Percentiles rank a stretch among this genome's conserved stretches.
Evolutionary conservation across 2,888 invertebrate genomes (phyloP).

Genomic region (Cotesia congregata): DNA sequence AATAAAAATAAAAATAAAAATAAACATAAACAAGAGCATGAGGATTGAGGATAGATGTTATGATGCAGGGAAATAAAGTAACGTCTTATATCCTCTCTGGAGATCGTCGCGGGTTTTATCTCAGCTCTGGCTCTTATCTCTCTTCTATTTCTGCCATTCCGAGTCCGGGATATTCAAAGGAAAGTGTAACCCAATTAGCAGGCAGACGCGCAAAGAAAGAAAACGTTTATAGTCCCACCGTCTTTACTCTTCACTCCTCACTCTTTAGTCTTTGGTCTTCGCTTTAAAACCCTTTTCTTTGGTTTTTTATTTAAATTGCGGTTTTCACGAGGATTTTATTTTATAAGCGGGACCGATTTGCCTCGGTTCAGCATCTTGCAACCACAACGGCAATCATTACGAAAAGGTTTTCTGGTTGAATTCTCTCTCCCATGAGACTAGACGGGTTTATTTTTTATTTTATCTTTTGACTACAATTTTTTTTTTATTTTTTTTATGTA

Average conservation of each 20-base stretch:
- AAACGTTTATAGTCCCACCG: conserved; percentile 38
- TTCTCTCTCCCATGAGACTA: conserved; percentile 24
- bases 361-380: conserved; percentile 32
- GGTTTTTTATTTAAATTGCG: not conserved
- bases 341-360: conserved; percentile 42
- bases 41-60: not conserved
- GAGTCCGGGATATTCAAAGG: conserved; percentile 8
- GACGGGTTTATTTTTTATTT: conserved; percentile 9
- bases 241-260: not conserved
- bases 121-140: conserved; percentile 12
- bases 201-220: conserved; percentile 42
- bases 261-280: not conserved
- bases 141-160: not conserved
- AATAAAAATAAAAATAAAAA: not conserved
- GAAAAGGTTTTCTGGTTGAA: conserved; percentile 21
- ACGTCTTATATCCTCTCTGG: not conserved
- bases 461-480: not conserved
- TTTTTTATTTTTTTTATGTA: too few species aligned
- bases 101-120: not conserved
- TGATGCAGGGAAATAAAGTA: conserved; percentile 1
- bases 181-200: conserved; percentile 43
- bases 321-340: conserved; percentile 24
- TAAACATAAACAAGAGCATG: not conserved
- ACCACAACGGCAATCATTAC: conserved; percentile 26
- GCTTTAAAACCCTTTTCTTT: not conserved